phyloP scores from a whole-genome alignment of 2,888 invertebrate species.

The Operophtera brumata region DNA sequence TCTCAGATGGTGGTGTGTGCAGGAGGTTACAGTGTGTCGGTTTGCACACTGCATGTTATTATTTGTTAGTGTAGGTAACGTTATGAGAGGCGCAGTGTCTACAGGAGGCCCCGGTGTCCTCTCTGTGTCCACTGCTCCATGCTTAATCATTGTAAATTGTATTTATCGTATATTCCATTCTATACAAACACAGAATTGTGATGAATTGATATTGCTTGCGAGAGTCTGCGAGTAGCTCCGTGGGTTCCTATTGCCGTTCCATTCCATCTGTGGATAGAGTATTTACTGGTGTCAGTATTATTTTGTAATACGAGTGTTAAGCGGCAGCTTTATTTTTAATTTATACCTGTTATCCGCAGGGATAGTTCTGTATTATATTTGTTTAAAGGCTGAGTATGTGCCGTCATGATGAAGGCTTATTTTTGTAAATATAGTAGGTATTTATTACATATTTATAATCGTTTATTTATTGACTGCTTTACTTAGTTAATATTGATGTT shows the following conservation, averaged over 20 bases:
- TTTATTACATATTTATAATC: constrained; percentile 82
- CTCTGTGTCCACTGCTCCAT: constrained; percentile 43
- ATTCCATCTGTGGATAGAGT: constrained; percentile 75
- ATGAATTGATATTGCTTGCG: constrained; percentile 63
- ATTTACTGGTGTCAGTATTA: constrained; percentile 80
- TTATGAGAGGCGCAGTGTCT: constrained; percentile 35
- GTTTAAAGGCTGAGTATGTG: constrained; percentile 75
- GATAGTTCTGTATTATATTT: constrained; percentile 79
- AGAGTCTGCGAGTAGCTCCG: constrained; percentile 62
- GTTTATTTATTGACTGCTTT: constrained; percentile 82
- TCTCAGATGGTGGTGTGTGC: constrained; percentile 39
- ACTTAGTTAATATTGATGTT: constrained; percentile 73
- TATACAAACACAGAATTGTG: constrained; percentile 68
- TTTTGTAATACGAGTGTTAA: constrained; percentile 78
- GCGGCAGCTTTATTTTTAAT: constrained; percentile 80
- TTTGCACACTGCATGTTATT: constrained; percentile 59
- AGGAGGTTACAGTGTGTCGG: constrained; percentile 30
- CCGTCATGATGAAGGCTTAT: constrained; percentile 68
- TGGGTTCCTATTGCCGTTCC: constrained; percentile 66
- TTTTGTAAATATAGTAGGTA: constrained; percentile 82
- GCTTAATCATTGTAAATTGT: constrained; percentile 73
- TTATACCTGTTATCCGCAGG: constrained; percentile 76
- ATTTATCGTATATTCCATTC: constrained; percentile 70
- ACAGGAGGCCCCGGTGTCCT: constrained; percentile 30
- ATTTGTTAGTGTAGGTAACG: constrained; percentile 65